Evolutionary conservation across 2,797 vertebrate species (phyloP), one percentile per base, ranked within the genome.

Genomic region (Pseudochirops cupreus): DNA sequence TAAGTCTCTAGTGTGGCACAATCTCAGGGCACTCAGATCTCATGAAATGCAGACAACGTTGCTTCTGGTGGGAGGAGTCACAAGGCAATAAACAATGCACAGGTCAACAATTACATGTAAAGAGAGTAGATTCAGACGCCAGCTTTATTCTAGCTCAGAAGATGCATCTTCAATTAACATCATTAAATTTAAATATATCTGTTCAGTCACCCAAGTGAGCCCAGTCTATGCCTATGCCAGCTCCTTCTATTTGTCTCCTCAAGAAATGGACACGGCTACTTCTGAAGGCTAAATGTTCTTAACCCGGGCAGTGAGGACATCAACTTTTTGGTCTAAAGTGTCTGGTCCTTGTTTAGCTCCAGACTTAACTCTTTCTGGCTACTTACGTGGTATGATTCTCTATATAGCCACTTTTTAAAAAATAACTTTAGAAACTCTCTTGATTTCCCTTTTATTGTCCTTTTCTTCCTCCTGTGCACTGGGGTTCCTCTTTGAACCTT

Each of bases 21-120:
- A 7, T 74, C 16, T 39, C n/a, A 74, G n/a, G n/a, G 16, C 6
- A 39, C 6, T 74, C n/a, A 74, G 67, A 39, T 39, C n/a, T 7
- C 24, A 28, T 62, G 24, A 13, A 96, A 94, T n/a, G 33, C 93
- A 94, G 96, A 74, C 93, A 93, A 92, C 18, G 46, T 39, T 16
- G 0, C 2, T 59, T 16, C 2, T 82, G 13, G 55, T 29, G 54
- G 0, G n/a, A 74, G 1, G 67, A 39, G 6, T 74, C 21, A 74
- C 33, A 74, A 39, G 67, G n/a, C 16, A 74, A 74, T 18, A 74
- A 54, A 33, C 9, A n/a, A 33, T 16, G 39, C 18, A n/a, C 3
- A 92, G n/a, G 54, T 91, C 56, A n/a, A 87, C 16, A 92, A 31
- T 4, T 57, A 39, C 82, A 90, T 67, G 39, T 39, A 56, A 0